Base-by-base conservation (phyloP, 1,140 invertebrate genomes). In the Drosophila pruinosa region DNA sequence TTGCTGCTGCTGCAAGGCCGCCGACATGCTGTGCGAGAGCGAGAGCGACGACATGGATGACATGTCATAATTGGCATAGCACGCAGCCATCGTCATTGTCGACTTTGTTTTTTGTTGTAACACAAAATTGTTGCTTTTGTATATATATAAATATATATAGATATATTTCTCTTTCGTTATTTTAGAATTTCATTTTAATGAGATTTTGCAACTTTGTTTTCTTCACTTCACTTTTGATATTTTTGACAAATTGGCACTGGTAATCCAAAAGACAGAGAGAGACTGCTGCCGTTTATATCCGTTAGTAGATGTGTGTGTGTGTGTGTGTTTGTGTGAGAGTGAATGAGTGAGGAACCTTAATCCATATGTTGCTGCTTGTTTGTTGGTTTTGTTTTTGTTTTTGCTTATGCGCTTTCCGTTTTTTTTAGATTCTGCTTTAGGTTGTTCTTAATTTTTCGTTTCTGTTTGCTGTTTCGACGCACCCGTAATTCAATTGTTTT, bases 31-130 rank as follows among this genome's bases (percentile, higher is more conserved):
- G 73, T 81, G 78, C 69, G 77, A 80, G 6, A 75, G 76, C 17
- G 81, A 75, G 12, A 82, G 62, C 34, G 82, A 82, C 47, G 81
- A 86, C 86, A 91, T 90, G 71, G 82, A 78, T 48, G 81, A 81
- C 86, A 91, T 90, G 74, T 91, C 91, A 74, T 91, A 91, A 57
- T 89, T 91, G 53, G 90, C 88, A 73, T 91, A 91, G 52, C 90
- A 91, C 41, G 90, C 90, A 39, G 91, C 89, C 91, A 91, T 91
- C 69, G 90, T 91, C 90, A 91, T 91, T 67, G 74, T 76, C 63
- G 62, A 45, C 31, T 39, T 68, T 65, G 28, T 6, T 59, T 61
- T 38, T 70, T 78, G 64, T 36, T 73, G 17, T 68, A 64, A 78
- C 76, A 78, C 76, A 78, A 56, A 72, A 72, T 62, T 39, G 26